Evolutionary conservation across 2,888 invertebrate species (phyloP), one percentile per base, ranked within the genome.

Genomic region (Erannis defoliaria): DNA sequence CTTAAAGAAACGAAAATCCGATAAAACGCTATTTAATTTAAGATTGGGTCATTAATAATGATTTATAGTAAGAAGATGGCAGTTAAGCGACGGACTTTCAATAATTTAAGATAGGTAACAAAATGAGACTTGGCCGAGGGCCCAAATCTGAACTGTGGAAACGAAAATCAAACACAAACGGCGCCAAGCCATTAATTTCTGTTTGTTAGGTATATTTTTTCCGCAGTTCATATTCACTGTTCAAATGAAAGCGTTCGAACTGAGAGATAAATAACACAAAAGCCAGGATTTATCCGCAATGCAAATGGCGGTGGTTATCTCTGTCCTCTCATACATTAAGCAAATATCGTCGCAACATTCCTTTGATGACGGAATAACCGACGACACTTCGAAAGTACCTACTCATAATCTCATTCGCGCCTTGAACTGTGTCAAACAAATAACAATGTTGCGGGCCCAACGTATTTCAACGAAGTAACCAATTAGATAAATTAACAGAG

Each of bases 401-500:
- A 35, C 48, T 59, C 48, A 40, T 51, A 54, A 68, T 61, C 62
- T 55, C 58, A 58, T 60, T 59, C 63, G 31, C 59, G 48, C 59
- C 58, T 50, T 61, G 48, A 67, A 62, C 63, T 60, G 65, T 64
- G 45, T 51, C 46, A 56, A 65, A 64, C 65, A 67, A 69, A 66
- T 57, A 54, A 63, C 45, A 55, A 55, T 45, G 43, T 59, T 38
- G 43, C 18, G 19, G 23, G 18, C 26, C 50, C 55, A 18, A 55
- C 55, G 16, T 50, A 37, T 64, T 59, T 64, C 56, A 43, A 31
- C 62, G 50, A 48, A 73, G 61, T 67, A 69, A 69, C 67, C 75
- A 77, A 80, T 79, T 78, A 79, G 66, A 71, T 73, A 70, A 73
- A 74, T 51, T 70, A 65, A 76, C 72, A 50, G 69, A 62, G 58